Evolutionary conservation across 2,113 vertebrate species (phyloP).

Genomic region (Leucopsar rothschildi): DNA sequence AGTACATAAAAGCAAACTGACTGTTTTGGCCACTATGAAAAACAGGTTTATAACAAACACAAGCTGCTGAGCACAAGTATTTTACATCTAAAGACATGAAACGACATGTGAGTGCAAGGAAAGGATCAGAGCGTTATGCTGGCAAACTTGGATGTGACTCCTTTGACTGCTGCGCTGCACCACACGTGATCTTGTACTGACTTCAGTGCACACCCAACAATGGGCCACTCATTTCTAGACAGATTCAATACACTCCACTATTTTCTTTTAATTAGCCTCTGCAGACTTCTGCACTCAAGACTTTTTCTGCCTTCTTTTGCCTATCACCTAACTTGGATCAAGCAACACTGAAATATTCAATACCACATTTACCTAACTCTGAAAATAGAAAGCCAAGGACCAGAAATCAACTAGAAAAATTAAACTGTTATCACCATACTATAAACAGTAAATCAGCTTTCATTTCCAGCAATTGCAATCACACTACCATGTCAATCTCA

Average conservation of each 20-base stretch:
- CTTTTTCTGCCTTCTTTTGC: neutral
- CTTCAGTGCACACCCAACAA: neutral
- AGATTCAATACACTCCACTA: neutral
- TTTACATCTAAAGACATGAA: neutral
- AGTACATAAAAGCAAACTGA: neutral
- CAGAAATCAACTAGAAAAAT: neutral
- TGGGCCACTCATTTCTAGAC: neutral
- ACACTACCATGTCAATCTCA: neutral
- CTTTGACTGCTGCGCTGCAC: neutral
- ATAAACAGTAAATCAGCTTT: neutral
- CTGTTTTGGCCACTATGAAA: neutral
- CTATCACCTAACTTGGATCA: neutral
- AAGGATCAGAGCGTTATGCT: neutral
- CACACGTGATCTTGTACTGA: accelerated
- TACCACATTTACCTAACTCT: neutral
- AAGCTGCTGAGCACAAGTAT: conserved; percentile 6
- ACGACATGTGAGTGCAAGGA: neutral
- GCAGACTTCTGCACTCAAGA: neutral
- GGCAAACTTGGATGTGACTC: neutral
- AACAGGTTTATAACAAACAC: neutral
- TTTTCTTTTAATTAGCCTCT: neutral
- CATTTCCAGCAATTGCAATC: neutral
- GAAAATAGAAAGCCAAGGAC: neutral
- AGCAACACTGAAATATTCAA: neutral
- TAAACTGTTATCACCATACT: neutral